A percentile compares a stretch with the other conserved stretches of the same genome.
phyloP scores from a whole-genome alignment of 2,113 vertebrate genomes.

The Neolamprologus sp. region DNA sequence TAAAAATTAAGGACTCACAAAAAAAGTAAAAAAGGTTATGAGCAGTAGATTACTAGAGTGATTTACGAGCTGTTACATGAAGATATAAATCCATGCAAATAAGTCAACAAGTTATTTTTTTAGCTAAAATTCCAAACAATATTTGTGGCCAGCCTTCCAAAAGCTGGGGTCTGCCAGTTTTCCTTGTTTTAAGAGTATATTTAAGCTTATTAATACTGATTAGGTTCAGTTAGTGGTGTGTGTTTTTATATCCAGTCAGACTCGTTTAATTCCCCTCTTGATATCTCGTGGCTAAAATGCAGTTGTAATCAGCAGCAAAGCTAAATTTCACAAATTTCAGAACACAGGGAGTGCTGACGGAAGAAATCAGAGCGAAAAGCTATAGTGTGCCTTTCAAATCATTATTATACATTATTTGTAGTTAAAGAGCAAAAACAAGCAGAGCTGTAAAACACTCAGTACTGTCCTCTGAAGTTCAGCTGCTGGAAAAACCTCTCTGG shows the following conservation, averaged over 20 bases:
- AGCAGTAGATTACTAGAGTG: neutral
- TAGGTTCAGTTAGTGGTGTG: neutral
- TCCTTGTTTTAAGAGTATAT: neutral
- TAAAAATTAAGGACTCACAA: neutral
- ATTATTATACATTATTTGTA: neutral
- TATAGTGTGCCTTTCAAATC: neutral
- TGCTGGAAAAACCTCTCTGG: neutral
- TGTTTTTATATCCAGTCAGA: neutral
- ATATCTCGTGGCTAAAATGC: neutral
- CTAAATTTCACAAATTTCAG: neutral
- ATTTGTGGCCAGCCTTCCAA: neutral
- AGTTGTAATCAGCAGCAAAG: neutral
- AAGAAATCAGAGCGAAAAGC: neutral
- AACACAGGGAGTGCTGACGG: neutral
- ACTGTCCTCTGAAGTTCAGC: neutral
- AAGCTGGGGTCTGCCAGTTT: neutral
- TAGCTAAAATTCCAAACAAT: neutral
- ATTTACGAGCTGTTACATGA: neutral
- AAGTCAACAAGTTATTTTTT: neutral
- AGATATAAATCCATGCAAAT: neutral
- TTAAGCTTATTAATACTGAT: neutral
- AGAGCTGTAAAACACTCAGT: neutral
- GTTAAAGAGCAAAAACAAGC: neutral
- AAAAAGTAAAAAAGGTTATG: neutral
- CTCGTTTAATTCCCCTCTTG: neutral